Conservation (phyloP, 1,140 invertebrate species). For the Zaprionus capensis region DNA sequence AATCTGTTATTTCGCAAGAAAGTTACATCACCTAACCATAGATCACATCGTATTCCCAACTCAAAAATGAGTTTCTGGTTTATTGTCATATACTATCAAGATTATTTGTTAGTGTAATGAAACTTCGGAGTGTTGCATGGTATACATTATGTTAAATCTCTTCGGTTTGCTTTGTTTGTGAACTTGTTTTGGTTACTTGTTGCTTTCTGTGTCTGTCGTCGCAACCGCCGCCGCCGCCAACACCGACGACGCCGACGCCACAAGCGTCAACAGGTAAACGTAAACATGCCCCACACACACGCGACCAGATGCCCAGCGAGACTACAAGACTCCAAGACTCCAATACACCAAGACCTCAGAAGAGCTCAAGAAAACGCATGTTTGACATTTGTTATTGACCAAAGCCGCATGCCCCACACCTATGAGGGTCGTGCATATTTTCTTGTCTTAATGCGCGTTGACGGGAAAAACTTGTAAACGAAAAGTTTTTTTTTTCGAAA, state of each 20-base stretch:
- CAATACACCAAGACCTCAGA: background rate
- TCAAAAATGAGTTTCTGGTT: background rate
- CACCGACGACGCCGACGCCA: constrained; percentile 31
- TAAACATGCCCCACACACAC: constrained; percentile 64
- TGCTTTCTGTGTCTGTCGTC: constrained; percentile 51
- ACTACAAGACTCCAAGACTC: constrained; percentile 41
- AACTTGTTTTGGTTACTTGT: constrained; percentile 77
- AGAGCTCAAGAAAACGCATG: constrained; percentile 54
- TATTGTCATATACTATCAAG: background rate
- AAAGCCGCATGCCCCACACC: constrained; percentile 56
- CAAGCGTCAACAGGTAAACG: constrained; percentile 72
- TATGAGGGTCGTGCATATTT: constrained; percentile 47
- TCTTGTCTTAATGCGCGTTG: constrained; percentile 28
- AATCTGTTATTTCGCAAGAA: background rate
- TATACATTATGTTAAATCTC: constrained; percentile 18
- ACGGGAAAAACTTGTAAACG: constrained; percentile 41
- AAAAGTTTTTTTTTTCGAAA: constrained; percentile 46
- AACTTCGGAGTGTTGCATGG: constrained; percentile 9
- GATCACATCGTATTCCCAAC: background rate
- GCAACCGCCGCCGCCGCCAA: constrained; percentile 5
- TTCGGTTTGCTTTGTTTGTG: constrained; percentile 58
- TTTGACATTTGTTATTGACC: constrained; percentile 73
- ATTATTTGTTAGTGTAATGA: constrained; percentile 7
- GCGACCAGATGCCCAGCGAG: constrained; percentile 32
- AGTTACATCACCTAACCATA: background rate